phyloP scores from a whole-genome alignment of 1,140 invertebrate species.

The Bombus haemorrhoidalis region DNA sequence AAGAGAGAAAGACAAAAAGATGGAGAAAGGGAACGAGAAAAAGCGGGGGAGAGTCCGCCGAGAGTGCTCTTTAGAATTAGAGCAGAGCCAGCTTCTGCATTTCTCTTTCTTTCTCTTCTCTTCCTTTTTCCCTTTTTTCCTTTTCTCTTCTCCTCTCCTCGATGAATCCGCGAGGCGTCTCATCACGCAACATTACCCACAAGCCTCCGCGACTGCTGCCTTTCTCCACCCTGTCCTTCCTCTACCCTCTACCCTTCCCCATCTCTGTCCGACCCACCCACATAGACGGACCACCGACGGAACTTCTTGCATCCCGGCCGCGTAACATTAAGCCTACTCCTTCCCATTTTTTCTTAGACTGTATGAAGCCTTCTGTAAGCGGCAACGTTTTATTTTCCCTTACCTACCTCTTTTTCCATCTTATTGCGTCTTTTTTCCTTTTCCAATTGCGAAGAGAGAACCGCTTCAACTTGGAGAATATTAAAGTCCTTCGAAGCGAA shows the following conservation, averaged over 20 bases:
- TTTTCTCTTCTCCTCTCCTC: constrained; percentile 70
- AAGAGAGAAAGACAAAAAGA: constrained; percentile 63
- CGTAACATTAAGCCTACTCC: constrained; percentile 79
- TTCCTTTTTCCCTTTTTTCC: constrained; percentile 32
- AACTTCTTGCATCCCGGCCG: constrained; percentile 73
- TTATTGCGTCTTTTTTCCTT: neutral
- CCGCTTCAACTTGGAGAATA: constrained; percentile 18
- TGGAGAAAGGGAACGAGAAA: constrained; percentile 50
- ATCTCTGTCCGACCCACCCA: constrained; percentile 26
- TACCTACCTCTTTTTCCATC: neutral
- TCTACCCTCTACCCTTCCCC: constrained; percentile 42
- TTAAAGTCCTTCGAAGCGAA: neutral
- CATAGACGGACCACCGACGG: constrained; percentile 47
- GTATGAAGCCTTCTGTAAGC: constrained; percentile 58
- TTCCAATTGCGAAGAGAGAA: neutral
- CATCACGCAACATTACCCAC: constrained; percentile 82
- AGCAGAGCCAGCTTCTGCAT: constrained; percentile 69
- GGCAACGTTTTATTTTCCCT: constrained; percentile 50
- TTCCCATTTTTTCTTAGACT: constrained; percentile 72
- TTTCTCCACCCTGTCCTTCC: constrained; percentile 47
- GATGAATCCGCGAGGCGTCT: constrained; percentile 81
- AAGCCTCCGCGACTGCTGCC: constrained; percentile 62
- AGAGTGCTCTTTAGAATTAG: constrained; percentile 77
- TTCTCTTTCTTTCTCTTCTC: constrained; percentile 51
- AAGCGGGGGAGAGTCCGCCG: constrained; percentile 60